Evolutionary conservation across 2,797 vertebrate species (phyloP), one percentile per base, ranked within the genome.

Genomic region (Tarsius wallacei): DNA sequence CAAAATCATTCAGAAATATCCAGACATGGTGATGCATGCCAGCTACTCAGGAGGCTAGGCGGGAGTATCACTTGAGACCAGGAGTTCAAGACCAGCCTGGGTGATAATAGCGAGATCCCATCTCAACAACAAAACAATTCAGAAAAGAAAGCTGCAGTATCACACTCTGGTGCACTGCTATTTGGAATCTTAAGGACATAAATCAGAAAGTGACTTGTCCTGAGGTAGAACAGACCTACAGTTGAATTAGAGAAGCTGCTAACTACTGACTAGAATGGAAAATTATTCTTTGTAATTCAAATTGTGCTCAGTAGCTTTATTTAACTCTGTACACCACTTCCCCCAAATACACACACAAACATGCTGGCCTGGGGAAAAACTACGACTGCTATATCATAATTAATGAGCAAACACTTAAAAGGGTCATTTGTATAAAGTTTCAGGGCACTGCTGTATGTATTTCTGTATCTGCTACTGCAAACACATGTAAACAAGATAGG

Each of bases 401-500:
- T 28, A 57, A 70, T 2, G 24, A 36, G 92, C 63, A 76, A 64
- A 80, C 28, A 66, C 28, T 85, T 63, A 33, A 85, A 42, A 55
- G 74, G 70, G 76, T 15, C 70, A 31, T 85, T 15, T 96, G 57
- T 42, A 61, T n/a, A 8, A 61, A 66, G 36, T 42, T 42, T 66
- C 66, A 61, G 57, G 53, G 49, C 51, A 26, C 0, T 57, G 36
- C 16, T 33, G 1, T 9, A 26, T 51, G 57, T 26, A 66, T 22
- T 57, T 90, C 21, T 68, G 26, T 16, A 93, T 31, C 31, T 73
- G 71, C 49, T n/a, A 15, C 33, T 87, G 81, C 19, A 80, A 53
- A 90, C 88, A 90, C 22, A 61, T 26, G 49, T 28, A 78, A 83
- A 89, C 51, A 96, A 80, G 82, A 73, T 66, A 28, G 70, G 33